Percentiles rank a stretch among this genome's conserved stretches.
Conservation (phyloP, 2,113 vertebrate genomes). For the Chrysemys picta region DNA sequence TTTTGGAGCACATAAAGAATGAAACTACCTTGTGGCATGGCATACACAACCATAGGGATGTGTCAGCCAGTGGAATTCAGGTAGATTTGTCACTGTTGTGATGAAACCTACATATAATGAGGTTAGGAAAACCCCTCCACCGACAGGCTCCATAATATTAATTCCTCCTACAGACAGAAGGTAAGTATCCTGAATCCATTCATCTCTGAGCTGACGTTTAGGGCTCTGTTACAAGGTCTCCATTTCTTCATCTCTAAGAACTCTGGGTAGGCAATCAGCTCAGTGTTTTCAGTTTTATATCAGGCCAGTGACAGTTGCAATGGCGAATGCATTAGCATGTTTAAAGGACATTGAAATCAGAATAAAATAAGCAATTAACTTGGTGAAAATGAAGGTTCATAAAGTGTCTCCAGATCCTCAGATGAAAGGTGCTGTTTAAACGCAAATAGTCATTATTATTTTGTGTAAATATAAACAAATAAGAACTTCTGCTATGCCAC, state of each 20-base stretch:
- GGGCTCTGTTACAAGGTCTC: neutral
- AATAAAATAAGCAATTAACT: constrained; percentile 14
- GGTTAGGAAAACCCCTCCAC: neutral
- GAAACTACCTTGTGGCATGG: constrained; percentile 9
- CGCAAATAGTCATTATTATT: neutral
- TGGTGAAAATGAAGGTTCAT: neutral
- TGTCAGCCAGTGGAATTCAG: constrained; percentile 18
- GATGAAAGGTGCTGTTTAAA: neutral
- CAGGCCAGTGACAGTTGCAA: neutral
- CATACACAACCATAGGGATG: neutral
- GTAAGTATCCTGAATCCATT: neutral
- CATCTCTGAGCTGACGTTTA: neutral
- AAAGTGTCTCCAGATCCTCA: neutral
- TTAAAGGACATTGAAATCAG: neutral
- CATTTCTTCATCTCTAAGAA: neutral
- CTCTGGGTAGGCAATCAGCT: neutral
- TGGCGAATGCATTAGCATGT: neutral
- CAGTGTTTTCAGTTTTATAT: neutral
- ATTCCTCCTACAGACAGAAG: neutral
- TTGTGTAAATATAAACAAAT: neutral
- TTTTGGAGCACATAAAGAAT: constrained; percentile 15
- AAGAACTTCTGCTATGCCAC: neutral
- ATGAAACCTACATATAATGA: neutral
- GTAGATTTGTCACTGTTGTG: constrained; percentile 18
- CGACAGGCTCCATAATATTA: neutral